phyloP scores from a whole-genome alignment of 2,888 invertebrate species.

The Patella depressa region DNA sequence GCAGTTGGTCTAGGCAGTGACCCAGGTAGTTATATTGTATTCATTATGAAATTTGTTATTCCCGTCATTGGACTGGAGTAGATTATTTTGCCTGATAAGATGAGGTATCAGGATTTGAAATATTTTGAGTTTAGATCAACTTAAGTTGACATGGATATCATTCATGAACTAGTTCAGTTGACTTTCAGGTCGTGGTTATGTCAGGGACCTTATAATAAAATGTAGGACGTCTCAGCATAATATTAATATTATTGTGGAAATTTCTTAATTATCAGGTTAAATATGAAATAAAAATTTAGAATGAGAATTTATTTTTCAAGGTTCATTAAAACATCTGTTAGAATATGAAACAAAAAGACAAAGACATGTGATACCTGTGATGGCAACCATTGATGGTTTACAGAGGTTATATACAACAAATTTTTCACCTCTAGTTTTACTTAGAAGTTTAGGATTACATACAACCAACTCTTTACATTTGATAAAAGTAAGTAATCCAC shows the following conservation, averaged over 20 bases:
- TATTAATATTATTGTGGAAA: no score
- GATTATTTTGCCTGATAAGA: background rate
- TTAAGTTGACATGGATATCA: no score
- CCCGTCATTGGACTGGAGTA: background rate
- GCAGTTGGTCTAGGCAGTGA: constrained; percentile 82
- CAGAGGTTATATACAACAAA: constrained; percentile 84
- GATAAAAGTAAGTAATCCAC: constrained; percentile 50
- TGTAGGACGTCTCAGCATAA: no score
- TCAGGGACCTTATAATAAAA: no score
- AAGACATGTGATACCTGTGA: constrained; percentile 88
- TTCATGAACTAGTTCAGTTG: no score
- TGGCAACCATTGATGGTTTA: constrained; percentile 88
- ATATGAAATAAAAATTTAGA: no score
- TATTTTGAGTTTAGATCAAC: no score
- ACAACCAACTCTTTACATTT: constrained; percentile 57
- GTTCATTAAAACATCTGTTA: constrained; percentile 79
- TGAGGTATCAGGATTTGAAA: no score
- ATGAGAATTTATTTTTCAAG: constrained; percentile 70
- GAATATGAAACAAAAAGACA: constrained; percentile 89
- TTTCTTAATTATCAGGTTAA: no score
- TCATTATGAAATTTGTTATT: background rate
- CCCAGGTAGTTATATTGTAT: constrained; percentile 75
- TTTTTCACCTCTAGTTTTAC: constrained; percentile 80
- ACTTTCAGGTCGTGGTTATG: no score
- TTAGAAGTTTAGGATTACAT: constrained; percentile 86